Conservation (phyloP, 2,113 vertebrate genomes). For the Xiphias gladius region DNA sequence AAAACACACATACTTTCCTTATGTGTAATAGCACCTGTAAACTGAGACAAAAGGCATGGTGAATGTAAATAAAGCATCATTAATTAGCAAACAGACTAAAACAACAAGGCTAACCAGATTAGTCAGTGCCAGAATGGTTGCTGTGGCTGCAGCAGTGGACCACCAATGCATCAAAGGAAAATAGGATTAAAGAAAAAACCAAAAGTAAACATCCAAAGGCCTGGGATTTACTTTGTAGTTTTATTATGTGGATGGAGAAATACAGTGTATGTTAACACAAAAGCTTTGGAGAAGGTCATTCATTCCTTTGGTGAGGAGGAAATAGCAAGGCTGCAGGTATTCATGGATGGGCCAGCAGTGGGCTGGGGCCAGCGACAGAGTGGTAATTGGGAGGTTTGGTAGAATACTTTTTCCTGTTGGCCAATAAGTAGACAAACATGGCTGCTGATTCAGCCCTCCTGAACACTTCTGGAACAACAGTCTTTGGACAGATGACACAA, state of each 20-base stretch:
- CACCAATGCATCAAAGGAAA: constrained; percentile 52
- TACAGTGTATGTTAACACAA: constrained; percentile 5
- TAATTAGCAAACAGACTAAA: constrained; percentile 70
- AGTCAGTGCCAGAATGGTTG: constrained; percentile 53
- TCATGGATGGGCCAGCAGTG: not conserved
- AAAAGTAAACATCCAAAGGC: constrained; percentile 56
- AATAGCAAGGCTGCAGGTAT: not conserved
- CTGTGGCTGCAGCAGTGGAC: constrained; percentile 29
- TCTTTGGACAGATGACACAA: too few species aligned
- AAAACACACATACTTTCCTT: not conserved
- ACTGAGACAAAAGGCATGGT: constrained; percentile 33
- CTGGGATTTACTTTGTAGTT: constrained; percentile 12
- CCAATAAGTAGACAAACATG: not conserved
- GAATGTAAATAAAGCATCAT: constrained; percentile 47
- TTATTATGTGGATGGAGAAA: constrained; percentile 29
- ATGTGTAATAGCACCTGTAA: constrained; percentile 19
- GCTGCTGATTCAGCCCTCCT: not conserved
- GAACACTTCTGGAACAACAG: too few species aligned
- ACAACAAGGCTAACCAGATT: constrained; percentile 55
- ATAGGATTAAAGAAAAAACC: constrained; percentile 63
- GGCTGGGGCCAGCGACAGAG: not conserved
- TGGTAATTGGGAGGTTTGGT: not conserved
- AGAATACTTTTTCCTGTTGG: not conserved
- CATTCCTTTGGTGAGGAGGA: not conserved
- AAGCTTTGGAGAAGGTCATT: constrained; percentile 20